Percentiles rank a stretch among this genome's conserved stretches.
These are phyloP conservation scores for Blennius ocellaris DNA, from an alignment of 2,113 vertebrate species.

Conservation along the genomic window DNA sequence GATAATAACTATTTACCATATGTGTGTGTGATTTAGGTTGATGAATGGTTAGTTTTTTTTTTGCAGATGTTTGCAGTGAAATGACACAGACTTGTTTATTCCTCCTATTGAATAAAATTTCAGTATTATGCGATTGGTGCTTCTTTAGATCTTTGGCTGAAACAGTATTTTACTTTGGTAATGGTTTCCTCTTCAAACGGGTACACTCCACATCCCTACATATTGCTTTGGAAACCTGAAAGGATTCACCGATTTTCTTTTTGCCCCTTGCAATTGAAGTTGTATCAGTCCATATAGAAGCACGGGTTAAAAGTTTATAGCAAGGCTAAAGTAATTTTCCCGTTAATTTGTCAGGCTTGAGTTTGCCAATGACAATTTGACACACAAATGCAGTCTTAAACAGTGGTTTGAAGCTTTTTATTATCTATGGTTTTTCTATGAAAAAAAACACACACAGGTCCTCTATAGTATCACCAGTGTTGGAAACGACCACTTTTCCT, in stretches of 20 bases:
- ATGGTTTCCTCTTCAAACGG: constrained; percentile 14
- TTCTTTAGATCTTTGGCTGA: constrained; percentile 40
- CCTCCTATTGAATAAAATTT: too few species aligned
- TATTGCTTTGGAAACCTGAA: constrained; percentile 4
- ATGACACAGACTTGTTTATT: too few species aligned
- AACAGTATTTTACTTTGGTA: constrained; percentile 34
- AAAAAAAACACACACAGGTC: not conserved
- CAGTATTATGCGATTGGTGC: too few species aligned
- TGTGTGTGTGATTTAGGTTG: too few species aligned
- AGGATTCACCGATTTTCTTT: not conserved
- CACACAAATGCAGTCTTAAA: not conserved
- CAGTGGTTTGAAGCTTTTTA: not conserved
- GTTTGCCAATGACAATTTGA: constrained; percentile 5
- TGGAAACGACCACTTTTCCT: too few species aligned
- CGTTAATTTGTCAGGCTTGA: not conserved
- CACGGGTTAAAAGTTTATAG: not conserved
- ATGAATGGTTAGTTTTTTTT: too few species aligned
- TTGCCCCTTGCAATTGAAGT: constrained; percentile 6
- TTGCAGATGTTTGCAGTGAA: too few species aligned
- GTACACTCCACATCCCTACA: not conserved
- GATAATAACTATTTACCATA: too few species aligned
- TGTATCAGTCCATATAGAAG: constrained; percentile 3
- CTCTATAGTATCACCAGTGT: not conserved
- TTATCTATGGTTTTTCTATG: not conserved
- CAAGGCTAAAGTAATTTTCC: not conserved